These are phyloP conservation scores for Ceramica pisi DNA, from an alignment of 2,888 invertebrate species.

Conservation along the genomic window DNA sequence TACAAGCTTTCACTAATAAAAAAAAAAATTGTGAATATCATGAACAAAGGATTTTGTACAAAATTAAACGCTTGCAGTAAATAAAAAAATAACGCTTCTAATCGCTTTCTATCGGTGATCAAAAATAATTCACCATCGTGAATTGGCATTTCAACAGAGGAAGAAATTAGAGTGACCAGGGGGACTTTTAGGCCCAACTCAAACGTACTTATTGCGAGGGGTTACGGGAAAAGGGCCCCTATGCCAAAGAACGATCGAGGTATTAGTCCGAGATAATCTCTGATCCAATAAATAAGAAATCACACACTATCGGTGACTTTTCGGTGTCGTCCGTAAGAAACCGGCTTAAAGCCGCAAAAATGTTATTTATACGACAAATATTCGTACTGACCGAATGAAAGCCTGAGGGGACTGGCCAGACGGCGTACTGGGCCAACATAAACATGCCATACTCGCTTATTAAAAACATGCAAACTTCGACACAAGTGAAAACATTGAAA, in stretches of 20 bases:
- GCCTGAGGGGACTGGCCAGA: constrained; percentile 65
- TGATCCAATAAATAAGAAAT: constrained; percentile 65
- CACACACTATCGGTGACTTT: constrained; percentile 59
- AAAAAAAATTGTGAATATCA: constrained; percentile 2
- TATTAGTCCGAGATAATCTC: constrained; percentile 68
- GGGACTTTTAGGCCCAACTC: constrained; percentile 84
- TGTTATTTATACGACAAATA: constrained; percentile 59
- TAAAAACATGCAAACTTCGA: constrained; percentile 60
- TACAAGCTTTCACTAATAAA: constrained; percentile 37
- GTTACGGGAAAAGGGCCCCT: constrained; percentile 79
- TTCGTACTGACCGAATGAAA: constrained; percentile 62
- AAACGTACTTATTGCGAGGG: constrained; percentile 85
- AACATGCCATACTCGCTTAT: constrained; percentile 65
- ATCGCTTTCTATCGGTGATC: constrained; percentile 53
- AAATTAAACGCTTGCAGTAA: constrained; percentile 60
- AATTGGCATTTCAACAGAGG: constrained; percentile 81
- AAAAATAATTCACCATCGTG: constrained; percentile 64
- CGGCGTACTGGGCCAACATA: constrained; percentile 56
- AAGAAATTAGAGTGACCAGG: constrained; percentile 84
- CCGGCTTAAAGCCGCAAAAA: constrained; percentile 63
- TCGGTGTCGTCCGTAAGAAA: constrained; percentile 59
- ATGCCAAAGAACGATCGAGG: constrained; percentile 68
- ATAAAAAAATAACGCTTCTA: constrained; percentile 54
- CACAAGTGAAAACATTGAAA: constrained; percentile 52
- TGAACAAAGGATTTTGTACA: constrained; percentile 3